A percentile compares a stretch with the other conserved stretches of the same genome.
These are phyloP conservation scores for Cercopithecus mona DNA, from an alignment of 2,113 vertebrate genomes.

Conservation along the genomic window DNA sequence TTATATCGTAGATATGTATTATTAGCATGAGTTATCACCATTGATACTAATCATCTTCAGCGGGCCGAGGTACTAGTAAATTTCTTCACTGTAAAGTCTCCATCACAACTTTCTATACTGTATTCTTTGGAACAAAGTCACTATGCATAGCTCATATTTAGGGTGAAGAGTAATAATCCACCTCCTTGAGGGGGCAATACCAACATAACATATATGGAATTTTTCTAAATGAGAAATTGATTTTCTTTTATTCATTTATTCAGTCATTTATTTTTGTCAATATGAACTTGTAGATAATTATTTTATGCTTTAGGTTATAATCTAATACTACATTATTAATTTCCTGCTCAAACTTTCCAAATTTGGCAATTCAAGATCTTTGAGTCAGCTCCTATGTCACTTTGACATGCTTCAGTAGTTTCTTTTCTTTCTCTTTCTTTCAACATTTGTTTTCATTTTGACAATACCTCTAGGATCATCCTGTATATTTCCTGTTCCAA, in stretches of 20 bases:
- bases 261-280: not conserved
- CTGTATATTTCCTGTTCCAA: not conserved
- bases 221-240: not conserved
- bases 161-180: not conserved
- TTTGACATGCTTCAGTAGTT: not conserved
- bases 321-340: not conserved
- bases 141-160: not conserved
- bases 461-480: not conserved
- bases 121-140: not conserved
- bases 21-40: not conserved
- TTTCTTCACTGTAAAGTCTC: not conserved
- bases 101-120: not conserved
- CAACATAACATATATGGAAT: not conserved
- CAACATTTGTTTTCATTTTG: not conserved
- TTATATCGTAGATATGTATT: not conserved
- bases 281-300: not conserved
- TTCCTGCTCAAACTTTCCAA: not conserved
- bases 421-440: not conserved
- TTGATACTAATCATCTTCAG: not conserved
- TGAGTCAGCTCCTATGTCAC: not conserved
- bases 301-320: not conserved
- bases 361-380: not conserved
- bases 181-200: not conserved
- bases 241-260: not conserved
- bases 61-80: accelerated